Percentiles rank a stretch among this genome's conserved stretches.
phyloP scores from a whole-genome alignment of 2,888 invertebrate genomes.

The Argynnis bischoffii region DNA sequence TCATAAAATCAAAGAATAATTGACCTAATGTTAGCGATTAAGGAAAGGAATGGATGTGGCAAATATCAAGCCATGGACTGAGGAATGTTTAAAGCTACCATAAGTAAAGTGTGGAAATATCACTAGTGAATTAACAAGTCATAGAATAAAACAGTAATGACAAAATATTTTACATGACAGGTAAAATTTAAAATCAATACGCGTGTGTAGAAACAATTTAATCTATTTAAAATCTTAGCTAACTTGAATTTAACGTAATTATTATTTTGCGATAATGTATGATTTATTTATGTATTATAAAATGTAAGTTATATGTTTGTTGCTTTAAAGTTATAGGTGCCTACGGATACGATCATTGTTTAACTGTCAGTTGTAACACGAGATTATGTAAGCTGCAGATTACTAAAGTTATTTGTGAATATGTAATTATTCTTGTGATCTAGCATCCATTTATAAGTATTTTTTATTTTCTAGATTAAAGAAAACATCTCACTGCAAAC shows the following conservation, averaged over 20 bases:
- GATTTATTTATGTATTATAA: conserved; percentile 77
- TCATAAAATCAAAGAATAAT: conserved; percentile 15
- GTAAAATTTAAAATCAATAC: conserved; percentile 42
- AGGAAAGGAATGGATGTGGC: conserved; percentile 41
- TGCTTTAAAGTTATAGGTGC: conserved; percentile 76
- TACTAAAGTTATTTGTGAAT: conserved; percentile 80
- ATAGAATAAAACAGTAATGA: conserved; percentile 43
- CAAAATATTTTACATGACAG: conserved; percentile 55
- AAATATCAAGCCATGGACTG: conserved; percentile 67
- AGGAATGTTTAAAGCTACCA: conserved; percentile 52
- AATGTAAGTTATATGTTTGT: conserved; percentile 79
- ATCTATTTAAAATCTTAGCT: conserved; percentile 77
- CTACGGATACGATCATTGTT: conserved; percentile 72
- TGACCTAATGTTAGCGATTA: conserved; percentile 29
- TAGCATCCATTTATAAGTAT: conserved; percentile 82
- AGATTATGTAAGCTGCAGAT: conserved; percentile 69
- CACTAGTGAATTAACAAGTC: conserved; percentile 64
- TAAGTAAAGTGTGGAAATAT: conserved; percentile 47
- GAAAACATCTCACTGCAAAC: conserved; percentile 59
- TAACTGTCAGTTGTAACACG: conserved; percentile 71
- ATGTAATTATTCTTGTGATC: conserved; percentile 83
- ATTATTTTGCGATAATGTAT: conserved; percentile 79
- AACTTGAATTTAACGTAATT: conserved; percentile 80
- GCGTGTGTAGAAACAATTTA: conserved; percentile 75
- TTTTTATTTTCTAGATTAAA: conserved; percentile 83